These are phyloP conservation scores for Isichthys henryi DNA, from an alignment of 2,113 vertebrate species.

Conservation along the genomic window DNA sequence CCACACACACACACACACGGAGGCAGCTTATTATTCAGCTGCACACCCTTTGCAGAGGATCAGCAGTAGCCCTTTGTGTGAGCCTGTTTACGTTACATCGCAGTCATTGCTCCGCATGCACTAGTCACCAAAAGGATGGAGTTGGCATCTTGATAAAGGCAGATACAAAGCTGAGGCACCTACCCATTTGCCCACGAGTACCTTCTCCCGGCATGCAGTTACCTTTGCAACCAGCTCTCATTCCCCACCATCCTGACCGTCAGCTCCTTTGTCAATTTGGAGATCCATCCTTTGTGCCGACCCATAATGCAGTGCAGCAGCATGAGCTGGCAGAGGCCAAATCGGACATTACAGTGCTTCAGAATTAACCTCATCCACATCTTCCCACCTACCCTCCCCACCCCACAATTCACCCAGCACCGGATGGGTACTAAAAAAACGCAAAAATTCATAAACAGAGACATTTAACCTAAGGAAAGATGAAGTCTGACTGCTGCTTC, in stretches of 20 bases:
- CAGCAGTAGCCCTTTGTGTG: slow-evolving; percentile 24
- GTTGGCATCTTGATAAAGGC: neutral
- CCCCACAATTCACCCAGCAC: neutral
- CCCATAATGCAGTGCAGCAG: neutral
- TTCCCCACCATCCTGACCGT: neutral
- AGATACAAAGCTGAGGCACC: neutral
- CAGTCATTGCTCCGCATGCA: neutral
- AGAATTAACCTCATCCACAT: neutral
- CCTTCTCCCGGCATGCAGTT: neutral
- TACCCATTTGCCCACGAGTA: neutral
- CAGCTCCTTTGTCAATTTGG: neutral
- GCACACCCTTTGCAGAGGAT: slow-evolving; percentile 21
- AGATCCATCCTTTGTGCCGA: neutral
- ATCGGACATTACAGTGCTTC: neutral
- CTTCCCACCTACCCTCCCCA: neutral
- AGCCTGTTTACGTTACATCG: neutral
- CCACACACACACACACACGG: neutral
- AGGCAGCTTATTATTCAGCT: slow-evolving; percentile 36
- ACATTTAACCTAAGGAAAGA: neutral
- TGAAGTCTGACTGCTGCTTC: neutral
- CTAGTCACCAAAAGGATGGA: slow-evolving; percentile 3
- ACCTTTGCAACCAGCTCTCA: neutral
- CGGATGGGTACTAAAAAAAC: neutral
- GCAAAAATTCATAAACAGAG: neutral
- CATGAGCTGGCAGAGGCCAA: too few relatives aligned